Base-by-base conservation (phyloP, 1,140 invertebrate genomes). In the Aradophagus sp. region DNA sequence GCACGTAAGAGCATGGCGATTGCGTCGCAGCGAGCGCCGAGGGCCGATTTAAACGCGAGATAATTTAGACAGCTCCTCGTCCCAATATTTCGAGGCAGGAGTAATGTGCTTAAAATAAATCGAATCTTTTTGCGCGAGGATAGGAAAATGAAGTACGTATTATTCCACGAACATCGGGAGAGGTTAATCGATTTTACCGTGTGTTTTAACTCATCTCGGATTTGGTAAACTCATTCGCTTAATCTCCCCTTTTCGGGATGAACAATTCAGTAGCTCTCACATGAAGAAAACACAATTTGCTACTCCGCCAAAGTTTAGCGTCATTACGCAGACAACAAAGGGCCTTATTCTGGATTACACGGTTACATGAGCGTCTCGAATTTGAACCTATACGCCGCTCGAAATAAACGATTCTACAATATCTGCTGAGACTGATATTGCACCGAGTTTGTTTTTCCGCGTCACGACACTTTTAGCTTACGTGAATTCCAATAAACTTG, bases 281-380 rank as follows among this genome's bases (percentile, higher is more conserved):
- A 68, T 63, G 70, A 73, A 73, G 70, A 73, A 73, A 73, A 73
- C 53, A 68, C 70, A 73, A 73, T 73, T 73, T 73, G 58, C 70
- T 68, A 61, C 65, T 68, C 14, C 58, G 16, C 39, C 45, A 67
- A 73, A 67, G 50, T 73, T 73, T 67, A 58, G 56, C 50, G 65
- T 68, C 52, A 73, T 73, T 73, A 73, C 59, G 42, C 59, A 63
- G 48, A 59, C 58, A 52, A 68, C 71, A 68, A 68, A 68, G 34
- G 53, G 55, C 63, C 70, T 73, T 63, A 59, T 68, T 68, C 63
- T 65, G 32, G 58, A 68, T 73, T 73, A 73, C 65, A 68, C 42
- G 63, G 63, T 61, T 65, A 61, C 59, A 68, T 59, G 47, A 50
- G 32, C 42, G 53, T 59, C 47, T 59, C 59, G 31, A 65, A 59